Evolutionary conservation across 2,888 invertebrate species (phyloP).

Genomic region (Acronicta psi): DNA sequence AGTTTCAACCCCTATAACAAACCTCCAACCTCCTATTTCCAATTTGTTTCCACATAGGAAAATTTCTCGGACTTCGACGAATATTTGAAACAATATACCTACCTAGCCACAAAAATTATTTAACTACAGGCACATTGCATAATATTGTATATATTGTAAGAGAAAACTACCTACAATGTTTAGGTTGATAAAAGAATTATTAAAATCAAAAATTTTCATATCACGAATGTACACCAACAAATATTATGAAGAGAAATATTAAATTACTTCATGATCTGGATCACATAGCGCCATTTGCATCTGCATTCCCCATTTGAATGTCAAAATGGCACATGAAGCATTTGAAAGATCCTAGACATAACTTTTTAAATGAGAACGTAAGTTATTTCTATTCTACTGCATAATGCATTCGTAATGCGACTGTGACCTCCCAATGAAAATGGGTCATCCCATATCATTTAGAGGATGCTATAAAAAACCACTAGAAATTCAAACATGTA

Average conservation of each 20-base stretch:
- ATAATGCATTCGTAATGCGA: conserved; percentile 43
- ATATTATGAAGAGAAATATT: conserved; percentile 4
- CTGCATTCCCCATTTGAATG: conserved; percentile 19
- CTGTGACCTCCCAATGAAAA: conserved; percentile 34
- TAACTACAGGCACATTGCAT: too few relatives aligned
- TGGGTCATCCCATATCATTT: conserved; percentile 32
- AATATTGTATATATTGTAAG: conserved; percentile 3
- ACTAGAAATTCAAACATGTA: conserved; percentile 23
- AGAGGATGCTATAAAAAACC: conserved; percentile 1
- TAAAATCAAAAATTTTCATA: conserved; percentile 4
- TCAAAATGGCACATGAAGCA: conserved; percentile 18
- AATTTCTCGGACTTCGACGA: too few relatives aligned
- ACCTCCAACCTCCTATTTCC: too few relatives aligned
- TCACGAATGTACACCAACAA: conserved; percentile 2
- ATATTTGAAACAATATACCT: too few relatives aligned
- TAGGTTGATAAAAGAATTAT: conserved; percentile 6
- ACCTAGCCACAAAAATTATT: too few relatives aligned
- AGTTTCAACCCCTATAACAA: too few relatives aligned
- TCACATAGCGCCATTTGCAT: conserved; percentile 2
- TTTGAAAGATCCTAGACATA: conserved; percentile 10
- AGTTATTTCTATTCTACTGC: conserved; percentile 36
- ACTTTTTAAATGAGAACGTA: conserved; percentile 18
- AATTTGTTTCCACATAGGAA: too few relatives aligned
- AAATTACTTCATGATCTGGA: conserved; percentile 2
- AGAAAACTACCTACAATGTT: background rate